These are phyloP conservation scores for Eulemur rufifrons DNA, from an alignment of 2,113 vertebrate species.

Conservation along the genomic window DNA sequence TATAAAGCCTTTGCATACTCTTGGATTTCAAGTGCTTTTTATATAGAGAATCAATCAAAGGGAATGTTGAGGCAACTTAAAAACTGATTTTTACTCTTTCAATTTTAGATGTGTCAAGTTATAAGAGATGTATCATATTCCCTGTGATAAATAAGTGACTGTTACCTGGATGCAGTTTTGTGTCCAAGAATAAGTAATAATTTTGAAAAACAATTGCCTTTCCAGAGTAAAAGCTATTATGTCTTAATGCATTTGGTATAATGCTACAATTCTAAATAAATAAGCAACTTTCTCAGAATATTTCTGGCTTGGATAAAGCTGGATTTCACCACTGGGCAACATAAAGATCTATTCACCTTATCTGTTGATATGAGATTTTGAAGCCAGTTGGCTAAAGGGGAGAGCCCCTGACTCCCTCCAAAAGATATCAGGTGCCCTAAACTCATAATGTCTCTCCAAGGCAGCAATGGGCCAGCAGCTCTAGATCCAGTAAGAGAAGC, in stretches of 20 bases:
- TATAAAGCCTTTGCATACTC: background rate
- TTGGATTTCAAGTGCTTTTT: background rate
- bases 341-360: background rate
- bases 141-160: background rate
- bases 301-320: background rate
- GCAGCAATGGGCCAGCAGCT: background rate
- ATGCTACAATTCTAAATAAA: constrained; percentile 26
- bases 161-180: background rate
- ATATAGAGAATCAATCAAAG: background rate
- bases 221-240: background rate
- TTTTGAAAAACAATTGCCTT: background rate
- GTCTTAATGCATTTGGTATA: background rate
- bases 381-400: background rate
- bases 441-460: background rate
- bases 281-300: background rate
- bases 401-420: background rate
- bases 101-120: constrained; percentile 9
- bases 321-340: background rate
- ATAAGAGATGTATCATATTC: background rate
- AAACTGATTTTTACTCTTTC: constrained; percentile 18
- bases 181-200: background rate
- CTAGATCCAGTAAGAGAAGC: background rate
- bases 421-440: background rate
- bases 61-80: background rate
- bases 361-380: background rate